These are phyloP conservation scores for Parauchenoglanis punctatus DNA, from an alignment of 2,797 vertebrate species.

Conservation along the genomic window DNA sequence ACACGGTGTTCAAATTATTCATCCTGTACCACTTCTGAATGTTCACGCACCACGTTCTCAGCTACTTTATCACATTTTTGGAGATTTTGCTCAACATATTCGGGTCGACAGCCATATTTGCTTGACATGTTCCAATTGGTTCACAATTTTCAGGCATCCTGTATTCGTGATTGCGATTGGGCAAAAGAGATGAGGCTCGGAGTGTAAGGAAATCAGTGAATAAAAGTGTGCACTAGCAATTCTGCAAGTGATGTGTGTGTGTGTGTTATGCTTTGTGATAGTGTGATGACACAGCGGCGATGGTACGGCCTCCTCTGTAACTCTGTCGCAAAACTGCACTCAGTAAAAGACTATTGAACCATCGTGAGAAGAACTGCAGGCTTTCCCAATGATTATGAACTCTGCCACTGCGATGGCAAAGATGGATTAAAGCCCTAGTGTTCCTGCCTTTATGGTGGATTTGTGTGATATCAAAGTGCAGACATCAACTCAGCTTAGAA, in stretches of 20 bases:
- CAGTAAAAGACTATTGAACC: not conserved
- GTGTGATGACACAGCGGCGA: not conserved
- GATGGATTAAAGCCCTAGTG: conserved; percentile 25
- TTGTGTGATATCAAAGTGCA: conserved; percentile 38
- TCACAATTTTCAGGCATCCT: not conserved
- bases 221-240: not conserved
- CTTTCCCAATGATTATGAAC: conserved; percentile 31
- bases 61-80: not conserved
- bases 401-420: conserved; percentile 10
- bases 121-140: no score
- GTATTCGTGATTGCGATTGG: not conserved
- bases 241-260: conserved; percentile 1
- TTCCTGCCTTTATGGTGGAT: conserved; percentile 18
- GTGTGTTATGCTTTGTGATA: conserved; percentile 11
- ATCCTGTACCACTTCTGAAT: not conserved
- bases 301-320: not conserved
- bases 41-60: not conserved
- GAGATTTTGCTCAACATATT: not conserved
- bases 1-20: not conserved
- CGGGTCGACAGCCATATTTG: not conserved
- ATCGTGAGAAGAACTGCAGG: not conserved
- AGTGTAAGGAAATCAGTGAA: not conserved
- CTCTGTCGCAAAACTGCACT: not conserved
- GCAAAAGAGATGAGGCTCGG: not conserved
- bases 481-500: conserved; percentile 40